Base-by-base conservation (phyloP, 1,140 invertebrate species). In the Drosophila asahinai region DNA sequence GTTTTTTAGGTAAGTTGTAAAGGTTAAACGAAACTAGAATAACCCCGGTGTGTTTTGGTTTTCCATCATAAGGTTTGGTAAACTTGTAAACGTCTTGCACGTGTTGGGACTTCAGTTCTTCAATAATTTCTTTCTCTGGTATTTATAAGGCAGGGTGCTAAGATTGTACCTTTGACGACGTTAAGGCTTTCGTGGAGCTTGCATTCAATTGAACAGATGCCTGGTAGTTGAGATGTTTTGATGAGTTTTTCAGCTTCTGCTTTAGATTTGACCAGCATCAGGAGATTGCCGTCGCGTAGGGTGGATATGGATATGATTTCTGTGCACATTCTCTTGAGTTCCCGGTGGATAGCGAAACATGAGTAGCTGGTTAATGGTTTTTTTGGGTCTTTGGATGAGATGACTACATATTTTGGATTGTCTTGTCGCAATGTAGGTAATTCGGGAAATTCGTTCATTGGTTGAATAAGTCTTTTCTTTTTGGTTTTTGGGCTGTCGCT, bases 111-210 rank as follows among this genome's bases (percentile, higher is more conserved):
- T 62, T 62, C 25, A 62, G 59, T 15, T 62, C 45, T 14, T 49
- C 59, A 14, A 62, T 30, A 36, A 62, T 62, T 49, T 62, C 43
- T 33, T 15, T 19, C 8, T 62, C 59, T 27, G 59, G 59, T 22
- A 49, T 62, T 62, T 27, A 36, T 33, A 3, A 62, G 25, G 47
- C 47, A 49, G 9, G 59, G 59, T 19, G 59, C 59, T 49, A n/a
- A 49, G 22, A 62, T 51, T 14, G 60, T 63, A 14, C 60, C 60
- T 17, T 63, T 63, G 36, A 63, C 60, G 17, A 48, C 22, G 43
- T 48, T 60, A n/a, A 60, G 58, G 17, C 19, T 33, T 22, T 60
- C 30, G 25, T 61, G 59, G 15, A 61, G 30, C n/a, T 61, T 61
- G 59, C 59, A 48, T 36, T 45, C 17, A 11, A 61, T 36, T 19